Evolutionary conservation across 2,113 vertebrate species (phyloP), one percentile per base, ranked within the genome.

Genomic region (Chamaetylas fuelleborni): DNA sequence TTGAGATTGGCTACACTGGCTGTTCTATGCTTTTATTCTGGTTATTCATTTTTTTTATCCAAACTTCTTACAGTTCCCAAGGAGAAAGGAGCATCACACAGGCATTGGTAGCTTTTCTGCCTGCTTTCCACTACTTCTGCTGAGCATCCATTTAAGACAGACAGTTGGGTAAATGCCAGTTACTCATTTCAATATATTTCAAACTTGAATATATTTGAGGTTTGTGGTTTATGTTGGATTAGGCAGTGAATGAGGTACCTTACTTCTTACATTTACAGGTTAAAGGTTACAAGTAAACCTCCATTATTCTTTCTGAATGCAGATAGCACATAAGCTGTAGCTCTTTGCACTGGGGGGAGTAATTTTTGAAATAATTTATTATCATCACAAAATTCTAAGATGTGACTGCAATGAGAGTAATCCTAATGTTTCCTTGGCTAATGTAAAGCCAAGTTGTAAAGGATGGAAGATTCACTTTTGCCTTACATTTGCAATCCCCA

Each of bases 291-390:
- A 76, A 71, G 25, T 15, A 67, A 91, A 77, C 38, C 36, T 33
- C 45, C 12, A 23, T 8, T 28, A 14, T 64, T 90, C 40, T 60
- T 33, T 77, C 28, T 43, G 8, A 26, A 34, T 60, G 61, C 72
- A 36, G 23, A 36, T 18, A 70, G 11, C 53, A 33, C 12, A 47
- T 76, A 19, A 70, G 57, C 33, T 91, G 42, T 70, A 81, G 89
- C 73, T 87, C 33, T 72, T 70, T 3, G 1, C 36, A 50, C 8
- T 23, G 24, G 62, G 43, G 36, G 62, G 58, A 82, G 20, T 58
- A 77, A 51, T 81, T 92, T 97, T 91, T 76, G 28, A 82, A 93
- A 82, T 3, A 90, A 92, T 95, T 93, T 95, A 72, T 66, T 72
- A 15, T 47, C 33, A 38, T 50, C 77, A 73, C 42, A 96, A 91